Evolutionary conservation across 2,888 invertebrate species (phyloP).

Genomic region (Salpingus planirostris): DNA sequence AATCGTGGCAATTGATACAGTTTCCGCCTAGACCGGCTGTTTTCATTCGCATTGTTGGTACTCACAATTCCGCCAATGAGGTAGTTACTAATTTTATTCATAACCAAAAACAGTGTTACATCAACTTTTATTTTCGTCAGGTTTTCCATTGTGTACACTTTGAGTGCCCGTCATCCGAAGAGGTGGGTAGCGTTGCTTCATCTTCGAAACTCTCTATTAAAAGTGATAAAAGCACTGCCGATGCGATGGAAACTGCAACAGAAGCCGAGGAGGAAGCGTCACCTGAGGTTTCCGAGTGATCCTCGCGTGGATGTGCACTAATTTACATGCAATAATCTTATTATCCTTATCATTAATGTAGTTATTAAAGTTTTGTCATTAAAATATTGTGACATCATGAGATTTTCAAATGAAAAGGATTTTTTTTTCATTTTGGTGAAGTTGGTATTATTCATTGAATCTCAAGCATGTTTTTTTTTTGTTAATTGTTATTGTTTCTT

Average conservation of each 20-base stretch:
- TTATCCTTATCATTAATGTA: too few species aligned
- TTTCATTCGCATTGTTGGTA: slow-evolving; percentile 91
- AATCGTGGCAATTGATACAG: slow-evolving; percentile 89
- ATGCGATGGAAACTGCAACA: slow-evolving; percentile 3
- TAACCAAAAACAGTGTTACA: not conserved
- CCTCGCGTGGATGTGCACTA: too few species aligned
- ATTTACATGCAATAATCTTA: too few species aligned
- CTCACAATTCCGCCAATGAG: slow-evolving; percentile 95
- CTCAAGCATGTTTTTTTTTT: too few species aligned
- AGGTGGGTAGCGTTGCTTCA: slow-evolving; percentile 10
- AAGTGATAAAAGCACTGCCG: slow-evolving; percentile 2
- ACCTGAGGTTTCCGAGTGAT: not conserved
- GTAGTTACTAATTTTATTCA: slow-evolving; percentile 41
- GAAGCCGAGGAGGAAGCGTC: slow-evolving; percentile 1
- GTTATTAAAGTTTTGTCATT: too few species aligned
- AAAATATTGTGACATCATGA: too few species aligned
- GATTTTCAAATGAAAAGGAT: too few species aligned
- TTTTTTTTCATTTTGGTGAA: too few species aligned
- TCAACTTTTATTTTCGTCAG: slow-evolving; percentile 39
- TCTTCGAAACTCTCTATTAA: slow-evolving; percentile 2
- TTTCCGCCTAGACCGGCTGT: slow-evolving; percentile 82
- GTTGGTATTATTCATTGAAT: too few species aligned
- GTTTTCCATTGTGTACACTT: slow-evolving; percentile 98
- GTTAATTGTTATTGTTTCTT: too few species aligned
- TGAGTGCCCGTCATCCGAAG: slow-evolving; percentile 78